Conservation (phyloP, 1,140 invertebrate genomes). For the Tetranychus cinnabarinus region DNA sequence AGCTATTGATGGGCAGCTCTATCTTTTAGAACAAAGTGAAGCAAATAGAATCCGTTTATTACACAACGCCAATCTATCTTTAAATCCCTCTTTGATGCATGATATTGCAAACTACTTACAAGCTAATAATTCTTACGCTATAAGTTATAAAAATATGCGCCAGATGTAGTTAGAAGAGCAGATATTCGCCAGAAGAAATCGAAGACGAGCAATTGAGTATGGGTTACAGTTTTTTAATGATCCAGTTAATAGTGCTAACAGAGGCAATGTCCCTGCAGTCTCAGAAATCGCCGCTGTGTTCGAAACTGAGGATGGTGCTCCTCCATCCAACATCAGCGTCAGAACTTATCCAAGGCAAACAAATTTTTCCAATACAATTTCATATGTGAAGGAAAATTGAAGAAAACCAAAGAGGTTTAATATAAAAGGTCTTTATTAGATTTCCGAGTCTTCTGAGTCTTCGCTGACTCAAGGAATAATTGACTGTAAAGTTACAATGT, state of each 20-base stretch:
- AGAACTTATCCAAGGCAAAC: neutral
- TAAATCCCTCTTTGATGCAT: neutral
- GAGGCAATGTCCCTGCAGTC: neutral
- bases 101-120: neutral
- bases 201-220: neutral
- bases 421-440: no score
- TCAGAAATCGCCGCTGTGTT: neutral
- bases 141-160: neutral
- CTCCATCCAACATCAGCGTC: neutral
- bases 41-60: neutral
- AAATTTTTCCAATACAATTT: neutral
- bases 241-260: neutral
- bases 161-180: neutral
- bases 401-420: no score
- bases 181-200: neutral
- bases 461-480: no score
- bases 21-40: neutral
- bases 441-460: no score
- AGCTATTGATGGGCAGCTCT: neutral
- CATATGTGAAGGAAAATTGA: no score
- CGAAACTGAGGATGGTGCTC: neutral
- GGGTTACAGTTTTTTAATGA: neutral
- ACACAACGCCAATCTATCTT: neutral
- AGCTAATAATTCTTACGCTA: neutral
- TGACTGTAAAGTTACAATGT: no score